These are phyloP conservation scores for Hippolais icterina DNA, from an alignment of 2,113 vertebrate species.

Conservation along the genomic window DNA sequence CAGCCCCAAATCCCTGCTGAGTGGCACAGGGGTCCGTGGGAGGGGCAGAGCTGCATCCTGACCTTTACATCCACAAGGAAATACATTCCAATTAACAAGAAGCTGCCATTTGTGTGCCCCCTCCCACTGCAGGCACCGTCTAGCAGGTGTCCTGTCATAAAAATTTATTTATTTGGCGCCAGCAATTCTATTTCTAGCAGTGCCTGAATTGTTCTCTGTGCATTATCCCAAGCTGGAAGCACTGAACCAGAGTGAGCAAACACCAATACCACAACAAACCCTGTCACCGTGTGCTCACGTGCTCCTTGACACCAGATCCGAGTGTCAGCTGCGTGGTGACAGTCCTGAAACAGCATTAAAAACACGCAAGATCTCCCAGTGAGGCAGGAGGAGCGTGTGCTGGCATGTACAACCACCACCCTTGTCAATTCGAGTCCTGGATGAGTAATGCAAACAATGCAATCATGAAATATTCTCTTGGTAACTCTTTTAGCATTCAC, in stretches of 20 bases:
- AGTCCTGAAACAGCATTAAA: not conserved
- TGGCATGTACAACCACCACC: not conserved
- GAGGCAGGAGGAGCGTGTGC: not conserved
- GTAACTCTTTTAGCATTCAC: conserved; percentile 67
- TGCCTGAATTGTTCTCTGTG: not conserved
- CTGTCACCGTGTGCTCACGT: not conserved
- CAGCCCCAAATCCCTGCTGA: not conserved
- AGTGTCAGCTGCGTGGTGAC: not conserved
- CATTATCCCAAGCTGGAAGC: not conserved
- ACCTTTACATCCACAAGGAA: not conserved
- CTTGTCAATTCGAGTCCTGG: conserved; percentile 25
- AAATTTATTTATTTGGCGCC: not conserved
- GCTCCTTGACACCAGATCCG: not conserved
- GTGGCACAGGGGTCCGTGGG: not conserved
- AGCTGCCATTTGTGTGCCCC: not conserved
- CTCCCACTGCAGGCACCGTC: not conserved
- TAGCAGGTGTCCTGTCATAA: not conserved
- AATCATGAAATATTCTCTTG: conserved; percentile 48
- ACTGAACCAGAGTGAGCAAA: not conserved
- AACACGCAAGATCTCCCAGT: not conserved
- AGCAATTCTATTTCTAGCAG: not conserved
- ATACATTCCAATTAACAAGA: not conserved
- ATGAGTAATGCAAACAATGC: conserved; percentile 61
- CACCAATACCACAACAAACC: not conserved
- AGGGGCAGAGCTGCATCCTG: not conserved